Evolutionary conservation across 2,888 invertebrate species (phyloP).

Genomic region (Cephalotes varians): DNA sequence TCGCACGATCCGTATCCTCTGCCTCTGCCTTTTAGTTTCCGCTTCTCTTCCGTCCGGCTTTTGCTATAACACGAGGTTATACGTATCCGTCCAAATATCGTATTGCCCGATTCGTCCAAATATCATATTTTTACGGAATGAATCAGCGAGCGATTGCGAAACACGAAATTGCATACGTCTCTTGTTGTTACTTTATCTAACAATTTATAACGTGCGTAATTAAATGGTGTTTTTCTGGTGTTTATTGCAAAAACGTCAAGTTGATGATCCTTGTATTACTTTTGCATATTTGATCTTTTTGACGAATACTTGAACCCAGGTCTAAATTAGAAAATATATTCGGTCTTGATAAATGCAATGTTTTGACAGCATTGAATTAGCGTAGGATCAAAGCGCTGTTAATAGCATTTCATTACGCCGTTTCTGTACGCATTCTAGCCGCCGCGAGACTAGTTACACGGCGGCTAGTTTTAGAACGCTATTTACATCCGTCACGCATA

Average conservation of each 20-base stretch:
- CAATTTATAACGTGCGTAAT: not conserved
- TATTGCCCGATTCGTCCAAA: slow-evolving; percentile 6
- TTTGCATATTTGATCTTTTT: slow-evolving; percentile 5
- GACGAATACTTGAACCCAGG: not conserved
- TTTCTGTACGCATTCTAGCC: slow-evolving; percentile 22
- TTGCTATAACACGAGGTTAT: not conserved
- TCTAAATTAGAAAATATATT: slow-evolving; percentile 24
- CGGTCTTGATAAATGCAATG: slow-evolving; percentile 14
- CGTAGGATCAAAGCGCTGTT: slow-evolving; percentile 13
- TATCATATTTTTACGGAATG: not conserved
- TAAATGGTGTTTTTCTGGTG: not conserved
- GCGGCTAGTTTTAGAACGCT: slow-evolving; percentile 30
- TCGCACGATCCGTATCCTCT: slow-evolving; percentile 23
- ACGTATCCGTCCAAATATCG: not conserved
- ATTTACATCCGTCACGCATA: slow-evolving; percentile 21
- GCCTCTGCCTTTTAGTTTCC: slow-evolving; percentile 25
- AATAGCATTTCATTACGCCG: slow-evolving; percentile 37
- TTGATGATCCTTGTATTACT: not conserved
- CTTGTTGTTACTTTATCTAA: not conserved
- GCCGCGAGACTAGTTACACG: slow-evolving; percentile 25
- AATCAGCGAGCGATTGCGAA: slow-evolving; percentile 5
- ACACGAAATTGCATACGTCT: not conserved
- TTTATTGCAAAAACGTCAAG: not conserved
- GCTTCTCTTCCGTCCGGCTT: slow-evolving; percentile 18
- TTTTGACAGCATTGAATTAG: slow-evolving; percentile 41